phyloP scores from a whole-genome alignment of 2,888 invertebrate genomes.

The Diarsia dahlii region DNA sequence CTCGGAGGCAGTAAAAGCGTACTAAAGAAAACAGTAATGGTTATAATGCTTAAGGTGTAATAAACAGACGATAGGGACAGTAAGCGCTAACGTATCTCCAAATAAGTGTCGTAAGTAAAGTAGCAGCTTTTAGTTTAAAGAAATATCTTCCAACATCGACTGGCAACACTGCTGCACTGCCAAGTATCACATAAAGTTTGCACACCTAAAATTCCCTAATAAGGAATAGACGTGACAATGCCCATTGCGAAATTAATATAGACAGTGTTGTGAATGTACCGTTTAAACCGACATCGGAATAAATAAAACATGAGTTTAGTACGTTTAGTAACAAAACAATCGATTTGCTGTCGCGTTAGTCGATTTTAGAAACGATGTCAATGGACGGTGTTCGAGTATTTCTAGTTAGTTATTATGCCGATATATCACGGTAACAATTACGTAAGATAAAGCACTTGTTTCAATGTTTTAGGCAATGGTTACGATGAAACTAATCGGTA shows the following conservation, averaged over 20 bases:
- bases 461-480: conserved; percentile 65
- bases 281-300: conserved; percentile 24
- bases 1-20: conserved; percentile 53
- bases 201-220: conserved; percentile 31
- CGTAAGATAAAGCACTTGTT: conserved; percentile 52
- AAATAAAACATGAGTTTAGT: conserved; percentile 48
- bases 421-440: conserved; percentile 47
- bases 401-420: conserved; percentile 32
- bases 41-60: conserved; percentile 54
- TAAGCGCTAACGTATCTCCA: conserved; percentile 40
- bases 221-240: conserved; percentile 51
- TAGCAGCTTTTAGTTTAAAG: conserved; percentile 36
- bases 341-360: conserved; percentile 46
- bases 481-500: conserved; percentile 66
- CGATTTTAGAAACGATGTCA: conserved; percentile 61
- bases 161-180: not conserved
- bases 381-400: conserved; percentile 43
- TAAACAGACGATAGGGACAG: conserved; percentile 53
- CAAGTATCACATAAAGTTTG: conserved; percentile 20
- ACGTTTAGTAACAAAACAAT: conserved; percentile 54
- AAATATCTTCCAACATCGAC: conserved; percentile 41
- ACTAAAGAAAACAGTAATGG: conserved; percentile 58
- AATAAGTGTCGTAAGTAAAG: conserved; percentile 50
- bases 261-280: conserved; percentile 28
- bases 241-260: conserved; percentile 50